These are phyloP conservation scores for Zeugodacus cucurbitae DNA, from an alignment of 1,140 invertebrate species.

Conservation along the genomic window DNA sequence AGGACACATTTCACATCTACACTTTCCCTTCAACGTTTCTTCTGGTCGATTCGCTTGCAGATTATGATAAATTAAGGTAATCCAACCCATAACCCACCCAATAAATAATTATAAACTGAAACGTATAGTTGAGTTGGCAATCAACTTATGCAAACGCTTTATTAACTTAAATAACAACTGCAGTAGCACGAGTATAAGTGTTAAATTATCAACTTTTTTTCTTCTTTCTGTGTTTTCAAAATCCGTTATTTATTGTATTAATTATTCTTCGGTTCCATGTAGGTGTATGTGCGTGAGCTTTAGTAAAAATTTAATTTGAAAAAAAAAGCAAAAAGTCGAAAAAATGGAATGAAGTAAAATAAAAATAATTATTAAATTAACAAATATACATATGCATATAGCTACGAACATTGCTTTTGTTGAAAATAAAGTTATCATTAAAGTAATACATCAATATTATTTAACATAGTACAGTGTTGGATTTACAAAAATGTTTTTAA, in stretches of 20 bases:
- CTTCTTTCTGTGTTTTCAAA: background rate
- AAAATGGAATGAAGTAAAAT: background rate
- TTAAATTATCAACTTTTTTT: background rate
- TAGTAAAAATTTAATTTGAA: background rate
- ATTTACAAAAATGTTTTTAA: background rate
- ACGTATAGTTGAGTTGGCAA: constrained; percentile 31
- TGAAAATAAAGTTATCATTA: background rate
- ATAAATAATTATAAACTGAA: constrained; percentile 28
- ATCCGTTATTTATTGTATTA: background rate
- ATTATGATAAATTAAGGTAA: too few relatives aligned
- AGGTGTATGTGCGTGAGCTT: background rate
- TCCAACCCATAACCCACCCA: background rate
- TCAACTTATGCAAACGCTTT: constrained; percentile 37
- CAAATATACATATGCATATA: background rate
- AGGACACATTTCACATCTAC: too few relatives aligned
- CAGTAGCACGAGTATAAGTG: constrained; percentile 9
- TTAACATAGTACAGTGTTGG: background rate
- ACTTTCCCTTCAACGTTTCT: too few relatives aligned
- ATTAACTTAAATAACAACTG: constrained; percentile 38
- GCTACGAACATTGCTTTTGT: background rate
- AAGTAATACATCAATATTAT: background rate
- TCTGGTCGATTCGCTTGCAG: too few relatives aligned
- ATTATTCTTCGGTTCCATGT: background rate
- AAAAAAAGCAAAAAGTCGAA: background rate
- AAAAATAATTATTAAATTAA: background rate